These are phyloP conservation scores for Portunus trituberculatus DNA, from an alignment of 1,140 invertebrate genomes.

Conservation along the genomic window DNA sequence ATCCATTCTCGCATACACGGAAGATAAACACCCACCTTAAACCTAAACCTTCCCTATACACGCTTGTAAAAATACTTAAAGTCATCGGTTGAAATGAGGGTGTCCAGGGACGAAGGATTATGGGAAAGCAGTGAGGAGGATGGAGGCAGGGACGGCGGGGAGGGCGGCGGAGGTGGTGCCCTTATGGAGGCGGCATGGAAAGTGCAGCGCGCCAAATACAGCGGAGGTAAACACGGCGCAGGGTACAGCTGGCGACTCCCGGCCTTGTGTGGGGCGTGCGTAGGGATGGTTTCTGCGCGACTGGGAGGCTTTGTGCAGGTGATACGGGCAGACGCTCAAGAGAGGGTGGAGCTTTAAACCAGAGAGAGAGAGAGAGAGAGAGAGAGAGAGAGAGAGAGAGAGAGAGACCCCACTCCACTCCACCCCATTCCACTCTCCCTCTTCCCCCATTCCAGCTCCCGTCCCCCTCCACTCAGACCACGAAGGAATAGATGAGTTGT, in stretches of 20 bases:
- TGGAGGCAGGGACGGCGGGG: neutral
- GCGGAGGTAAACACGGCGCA: neutral
- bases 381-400: neutral
- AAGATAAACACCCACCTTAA: too few species aligned
- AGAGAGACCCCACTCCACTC: too few species aligned
- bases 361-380: constrained; percentile 54
- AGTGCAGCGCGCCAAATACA: constrained; percentile 49
- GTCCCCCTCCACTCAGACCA: too few species aligned
- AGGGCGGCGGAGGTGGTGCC: neutral
- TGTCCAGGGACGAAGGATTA: too few species aligned
- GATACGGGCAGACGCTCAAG: neutral
- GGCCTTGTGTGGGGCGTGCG: too few species aligned
- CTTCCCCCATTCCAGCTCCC: too few species aligned
- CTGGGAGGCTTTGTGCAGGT: neutral
- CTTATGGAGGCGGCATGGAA: constrained; percentile 50
- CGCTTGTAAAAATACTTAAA: too few species aligned
- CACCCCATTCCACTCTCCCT: too few species aligned
- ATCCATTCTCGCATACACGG: too few species aligned
- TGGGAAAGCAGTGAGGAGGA: neutral
- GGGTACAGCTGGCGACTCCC: neutral
- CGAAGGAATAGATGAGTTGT: too few species aligned
- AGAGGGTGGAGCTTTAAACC: constrained; percentile 39
- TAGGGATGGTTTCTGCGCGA: neutral
- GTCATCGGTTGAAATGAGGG: too few species aligned
- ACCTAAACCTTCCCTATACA: too few species aligned